Percentiles rank a stretch among this genome's conserved stretches.
These are phyloP conservation scores for Knipowitschia caucasica DNA, from an alignment of 2,797 vertebrate species.

Conservation along the genomic window DNA sequence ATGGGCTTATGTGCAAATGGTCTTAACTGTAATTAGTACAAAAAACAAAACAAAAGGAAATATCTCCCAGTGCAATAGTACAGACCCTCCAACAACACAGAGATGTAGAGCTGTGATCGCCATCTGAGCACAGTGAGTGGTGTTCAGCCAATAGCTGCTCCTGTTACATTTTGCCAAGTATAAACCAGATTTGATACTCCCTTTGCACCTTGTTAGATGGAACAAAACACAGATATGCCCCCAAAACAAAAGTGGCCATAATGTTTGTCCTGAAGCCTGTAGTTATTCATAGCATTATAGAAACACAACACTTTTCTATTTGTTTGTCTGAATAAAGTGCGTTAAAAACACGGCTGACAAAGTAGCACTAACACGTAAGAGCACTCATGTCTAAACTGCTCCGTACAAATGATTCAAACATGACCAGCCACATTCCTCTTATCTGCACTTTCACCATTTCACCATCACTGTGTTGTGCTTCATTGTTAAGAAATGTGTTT, in stretches of 20 bases:
- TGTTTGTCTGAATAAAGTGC: conserved; percentile 9
- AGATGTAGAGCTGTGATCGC: background rate
- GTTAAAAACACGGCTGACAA: conserved; percentile 53
- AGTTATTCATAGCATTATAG: conserved; percentile 27
- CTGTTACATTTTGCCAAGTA: background rate
- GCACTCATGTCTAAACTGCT: conserved; percentile 45
- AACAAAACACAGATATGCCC: background rate
- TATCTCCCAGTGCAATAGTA: background rate
- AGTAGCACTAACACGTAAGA: conserved; percentile 36
- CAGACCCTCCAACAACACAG: background rate
- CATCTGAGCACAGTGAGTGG: background rate
- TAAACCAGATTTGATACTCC: background rate
- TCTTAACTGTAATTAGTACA: background rate
- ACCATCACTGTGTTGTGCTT: conserved; percentile 33
- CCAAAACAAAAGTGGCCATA: background rate
- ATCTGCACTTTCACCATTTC: conserved; percentile 38
- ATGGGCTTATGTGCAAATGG: background rate
- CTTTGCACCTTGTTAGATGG: background rate
- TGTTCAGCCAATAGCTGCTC: background rate
- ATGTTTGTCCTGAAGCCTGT: conserved; percentile 21
- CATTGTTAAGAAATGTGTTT: conserved; percentile 30
- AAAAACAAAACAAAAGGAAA: no score
- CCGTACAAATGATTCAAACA: conserved; percentile 41
- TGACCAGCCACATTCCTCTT: conserved; percentile 41
- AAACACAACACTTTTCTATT: conserved; percentile 38